These are phyloP conservation scores for Centroberyx gerrardi DNA, from an alignment of 2,797 vertebrate genomes.

Conservation along the genomic window DNA sequence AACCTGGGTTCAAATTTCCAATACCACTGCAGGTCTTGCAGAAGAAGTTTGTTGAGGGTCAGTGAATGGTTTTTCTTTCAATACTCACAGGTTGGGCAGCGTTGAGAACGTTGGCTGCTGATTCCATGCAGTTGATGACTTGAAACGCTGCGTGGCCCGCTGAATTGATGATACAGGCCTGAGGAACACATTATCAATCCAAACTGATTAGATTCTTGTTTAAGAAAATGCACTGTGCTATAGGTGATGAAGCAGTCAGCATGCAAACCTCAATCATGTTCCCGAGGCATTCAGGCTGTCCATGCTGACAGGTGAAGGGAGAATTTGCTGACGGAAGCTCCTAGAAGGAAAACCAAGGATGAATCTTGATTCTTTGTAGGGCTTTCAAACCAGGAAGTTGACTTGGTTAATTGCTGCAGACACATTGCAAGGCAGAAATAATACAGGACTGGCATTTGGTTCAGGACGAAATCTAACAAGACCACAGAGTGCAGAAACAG, in stretches of 20 bases:
- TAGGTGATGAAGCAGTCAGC: not conserved
- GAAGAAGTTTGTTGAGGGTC: no score
- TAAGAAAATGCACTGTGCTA: not conserved
- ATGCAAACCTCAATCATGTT: conserved; percentile 91
- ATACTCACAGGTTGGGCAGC: conserved; percentile 79
- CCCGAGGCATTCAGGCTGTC: conserved; percentile 86
- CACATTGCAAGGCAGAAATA: no score
- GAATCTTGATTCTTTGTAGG: not conserved
- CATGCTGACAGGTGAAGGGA: conserved; percentile 90
- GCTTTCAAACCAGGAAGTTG: not conserved
- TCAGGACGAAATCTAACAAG: no score
- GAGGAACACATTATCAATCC: conserved; percentile 15
- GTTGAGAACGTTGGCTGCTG: conserved; percentile 67
- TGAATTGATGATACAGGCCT: conserved; percentile 88
- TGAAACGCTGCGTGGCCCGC: conserved; percentile 70
- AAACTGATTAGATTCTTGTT: not conserved
- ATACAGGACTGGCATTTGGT: no score
- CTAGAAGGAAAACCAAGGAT: conserved; percentile 16
- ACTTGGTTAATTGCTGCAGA: no score
- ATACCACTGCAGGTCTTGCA: no score
- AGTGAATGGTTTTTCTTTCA: not conserved
- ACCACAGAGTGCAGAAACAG: no score
- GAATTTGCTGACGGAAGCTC: conserved; percentile 81
- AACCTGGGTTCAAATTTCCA: no score
- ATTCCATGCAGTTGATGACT: conserved; percentile 90